Evolutionary conservation across 2,797 vertebrate species (phyloP).

Genomic region (Brachymystax lenok): DNA sequence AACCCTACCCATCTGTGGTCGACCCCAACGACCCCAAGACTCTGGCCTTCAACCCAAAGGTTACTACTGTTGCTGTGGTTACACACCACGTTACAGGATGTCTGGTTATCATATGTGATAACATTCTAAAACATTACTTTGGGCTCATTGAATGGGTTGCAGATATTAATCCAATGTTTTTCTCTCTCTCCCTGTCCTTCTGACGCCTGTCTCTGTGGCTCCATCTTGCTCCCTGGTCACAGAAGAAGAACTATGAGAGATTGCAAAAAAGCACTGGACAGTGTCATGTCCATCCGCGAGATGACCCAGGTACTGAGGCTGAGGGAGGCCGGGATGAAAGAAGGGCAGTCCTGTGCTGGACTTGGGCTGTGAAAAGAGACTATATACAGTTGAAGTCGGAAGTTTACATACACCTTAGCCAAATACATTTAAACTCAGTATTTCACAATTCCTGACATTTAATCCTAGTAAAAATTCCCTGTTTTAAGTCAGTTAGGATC

Average conservation of each 20-base stretch:
- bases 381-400: no score
- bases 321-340: not conserved
- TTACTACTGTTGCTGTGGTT: constrained; percentile 41
- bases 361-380: not conserved
- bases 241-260: constrained; percentile 99
- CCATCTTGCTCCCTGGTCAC: constrained; percentile 64
- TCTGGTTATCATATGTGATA: not conserved
- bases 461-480: no score
- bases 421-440: no score
- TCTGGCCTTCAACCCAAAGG: constrained; percentile 98
- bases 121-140: not conserved
- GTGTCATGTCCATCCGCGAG: constrained; percentile 98
- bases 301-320: constrained; percentile 92
- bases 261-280: constrained; percentile 99
- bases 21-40: constrained; percentile 99
- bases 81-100: not conserved
- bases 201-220: constrained; percentile 54
- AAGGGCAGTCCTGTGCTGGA: not conserved
- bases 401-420: no score
- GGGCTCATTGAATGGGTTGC: not conserved
- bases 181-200: constrained; percentile 49
- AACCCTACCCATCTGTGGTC: constrained; percentile 97
- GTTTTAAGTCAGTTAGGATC: no score
- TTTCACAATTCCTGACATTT: no score
- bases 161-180: constrained; percentile 5